Conservation (phyloP, 35 echinoderm and acorn worm genomes). For the Nesometra sesokonis region DNA sequence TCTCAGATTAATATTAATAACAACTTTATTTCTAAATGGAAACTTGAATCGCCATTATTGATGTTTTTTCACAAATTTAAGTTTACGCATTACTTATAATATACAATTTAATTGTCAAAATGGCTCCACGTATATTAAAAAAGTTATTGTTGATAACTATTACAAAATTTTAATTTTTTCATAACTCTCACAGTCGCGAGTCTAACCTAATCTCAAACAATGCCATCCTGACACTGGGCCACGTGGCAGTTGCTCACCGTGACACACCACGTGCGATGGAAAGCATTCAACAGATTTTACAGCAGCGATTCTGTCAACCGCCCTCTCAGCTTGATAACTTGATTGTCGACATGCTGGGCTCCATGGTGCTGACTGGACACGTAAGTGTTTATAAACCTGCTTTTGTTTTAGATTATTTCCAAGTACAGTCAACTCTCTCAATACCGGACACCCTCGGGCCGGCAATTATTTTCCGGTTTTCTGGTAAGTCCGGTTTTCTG, state of each 20-base stretch:
- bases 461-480: neutral
- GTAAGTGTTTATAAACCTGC: slow-evolving; percentile 10
- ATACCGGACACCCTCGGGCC: no score
- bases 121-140: no score
- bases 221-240: slow-evolving; percentile 77
- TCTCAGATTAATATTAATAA: no score
- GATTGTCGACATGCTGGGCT: slow-evolving; percentile 96
- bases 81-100: no score
- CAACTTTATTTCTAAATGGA: no score
- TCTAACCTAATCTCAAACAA: slow-evolving; percentile 62
- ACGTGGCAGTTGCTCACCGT: slow-evolving; percentile 56
- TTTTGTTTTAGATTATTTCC: neutral
- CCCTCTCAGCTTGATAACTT: slow-evolving; percentile 67
- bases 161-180: no score
- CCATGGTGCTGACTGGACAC: slow-evolving; percentile 67
- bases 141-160: no score
- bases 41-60: no score
- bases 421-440: no score
- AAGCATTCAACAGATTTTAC: slow-evolving; percentile 80
- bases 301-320: slow-evolving; percentile 78
- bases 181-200: slow-evolving; percentile 12
- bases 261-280: slow-evolving; percentile 62
- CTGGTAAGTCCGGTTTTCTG: no score
- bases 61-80: no score
- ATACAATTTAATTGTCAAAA: no score